These are phyloP conservation scores for Spicauda simplicius DNA, from an alignment of 2,888 invertebrate species.

Conservation along the genomic window DNA sequence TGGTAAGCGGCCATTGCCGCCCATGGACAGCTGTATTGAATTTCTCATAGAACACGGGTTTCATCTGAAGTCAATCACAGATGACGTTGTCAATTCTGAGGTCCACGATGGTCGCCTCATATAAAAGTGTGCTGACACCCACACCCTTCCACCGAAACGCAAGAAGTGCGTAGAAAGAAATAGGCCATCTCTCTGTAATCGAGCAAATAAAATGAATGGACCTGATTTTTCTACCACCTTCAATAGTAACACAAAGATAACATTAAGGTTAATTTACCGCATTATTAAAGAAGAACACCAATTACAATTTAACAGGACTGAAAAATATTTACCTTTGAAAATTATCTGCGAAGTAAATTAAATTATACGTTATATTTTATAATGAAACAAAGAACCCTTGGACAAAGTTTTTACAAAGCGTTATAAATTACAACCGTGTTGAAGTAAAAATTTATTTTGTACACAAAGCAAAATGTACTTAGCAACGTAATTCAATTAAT, in stretches of 20 bases:
- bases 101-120: no score
- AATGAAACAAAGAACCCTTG: conserved; percentile 1
- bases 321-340: conserved; percentile 2
- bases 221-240: no score
- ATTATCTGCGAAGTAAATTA: neutral
- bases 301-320: neutral
- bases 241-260: neutral
- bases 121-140: no score
- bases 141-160: no score
- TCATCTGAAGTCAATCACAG: no score
- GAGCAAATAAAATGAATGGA: no score
- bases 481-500: conserved; percentile 26
- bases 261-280: neutral
- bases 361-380: conserved; percentile 1
- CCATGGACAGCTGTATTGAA: no score
- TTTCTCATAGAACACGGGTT: no score
- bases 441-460: neutral
- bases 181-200: no score
- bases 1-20: no score
- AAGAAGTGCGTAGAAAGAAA: no score
- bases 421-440: neutral
- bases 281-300: neutral
- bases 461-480: conserved; percentile 1
- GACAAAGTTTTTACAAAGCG: conserved; percentile 5
- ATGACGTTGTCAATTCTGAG: no score